Percentiles rank a stretch among this genome's conserved stretches.
These are phyloP conservation scores for Pachycephus smyrnensis DNA, from an alignment of 2,888 invertebrate species.

Conservation along the genomic window DNA sequence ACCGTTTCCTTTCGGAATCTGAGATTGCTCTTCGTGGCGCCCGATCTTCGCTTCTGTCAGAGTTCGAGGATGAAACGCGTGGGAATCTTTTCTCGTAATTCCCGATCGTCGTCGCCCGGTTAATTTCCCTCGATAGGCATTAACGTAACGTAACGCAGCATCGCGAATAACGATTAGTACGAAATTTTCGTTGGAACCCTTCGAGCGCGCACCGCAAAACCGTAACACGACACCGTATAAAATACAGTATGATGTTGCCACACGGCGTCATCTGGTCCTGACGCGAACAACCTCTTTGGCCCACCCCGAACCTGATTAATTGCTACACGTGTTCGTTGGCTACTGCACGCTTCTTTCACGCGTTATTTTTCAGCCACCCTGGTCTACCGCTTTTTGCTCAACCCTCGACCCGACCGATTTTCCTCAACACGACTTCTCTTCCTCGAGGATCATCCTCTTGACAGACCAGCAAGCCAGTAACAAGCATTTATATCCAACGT, in stretches of 20 bases:
- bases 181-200: background rate
- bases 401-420: slow-evolving; percentile 4
- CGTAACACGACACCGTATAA: slow-evolving; percentile 55
- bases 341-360: slow-evolving; percentile 14
- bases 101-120: too few relatives aligned
- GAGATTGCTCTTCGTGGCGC: slow-evolving; percentile 5
- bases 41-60: too few relatives aligned
- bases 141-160: too few relatives aligned
- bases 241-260: slow-evolving; percentile 53
- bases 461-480: too few relatives aligned
- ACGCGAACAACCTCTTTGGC: slow-evolving; percentile 53
- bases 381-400: slow-evolving; percentile 20
- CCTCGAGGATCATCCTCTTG: slow-evolving; percentile 27
- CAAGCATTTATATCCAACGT: too few relatives aligned
- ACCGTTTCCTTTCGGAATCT: slow-evolving; percentile 45
- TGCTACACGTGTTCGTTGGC: slow-evolving; percentile 46
- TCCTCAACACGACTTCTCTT: slow-evolving; percentile 2
- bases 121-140: too few relatives aligned
- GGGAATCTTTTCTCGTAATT: too few relatives aligned
- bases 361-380: slow-evolving; percentile 23
- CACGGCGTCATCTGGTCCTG: slow-evolving; percentile 54
- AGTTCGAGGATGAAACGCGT: too few relatives aligned
- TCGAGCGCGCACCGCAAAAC: slow-evolving; percentile 38
- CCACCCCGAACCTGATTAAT: slow-evolving; percentile 55
- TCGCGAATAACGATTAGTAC: too few relatives aligned